These are phyloP conservation scores for Darevskia nairensis DNA, from an alignment of 2,797 vertebrate species.

Conservation along the genomic window DNA sequence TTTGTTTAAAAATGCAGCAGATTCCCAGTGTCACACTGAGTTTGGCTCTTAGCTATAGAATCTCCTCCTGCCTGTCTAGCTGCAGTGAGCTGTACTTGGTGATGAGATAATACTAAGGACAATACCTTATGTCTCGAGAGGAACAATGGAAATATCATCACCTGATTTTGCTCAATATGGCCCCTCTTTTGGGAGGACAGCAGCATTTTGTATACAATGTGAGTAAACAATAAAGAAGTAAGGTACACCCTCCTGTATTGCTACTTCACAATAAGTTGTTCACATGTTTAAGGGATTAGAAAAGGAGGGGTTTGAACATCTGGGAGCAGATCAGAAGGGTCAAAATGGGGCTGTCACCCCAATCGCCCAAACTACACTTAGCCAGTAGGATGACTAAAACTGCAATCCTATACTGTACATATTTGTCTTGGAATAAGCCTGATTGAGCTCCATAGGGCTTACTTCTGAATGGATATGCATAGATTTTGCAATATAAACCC, in stretches of 20 bases:
- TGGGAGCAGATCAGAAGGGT: too few species aligned
- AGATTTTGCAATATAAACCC: not conserved
- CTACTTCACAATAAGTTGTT: not conserved
- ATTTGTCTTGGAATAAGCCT: not conserved
- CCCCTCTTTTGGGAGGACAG: not conserved
- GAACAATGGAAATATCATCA: too few species aligned
- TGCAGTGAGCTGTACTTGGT: too few species aligned
- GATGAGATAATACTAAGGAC: not conserved
- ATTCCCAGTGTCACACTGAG: not conserved
- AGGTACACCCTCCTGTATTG: not conserved
- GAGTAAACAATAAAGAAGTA: too few species aligned
- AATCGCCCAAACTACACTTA: not conserved
- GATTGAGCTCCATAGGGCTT: not conserved
- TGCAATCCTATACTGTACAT: too few species aligned
- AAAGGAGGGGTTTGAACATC: not conserved
- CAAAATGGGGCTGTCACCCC: not conserved
- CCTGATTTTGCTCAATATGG: not conserved
- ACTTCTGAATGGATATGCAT: not conserved
- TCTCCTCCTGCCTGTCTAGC: not conserved
- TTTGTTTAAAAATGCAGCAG: not conserved
- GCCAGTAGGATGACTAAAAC: not conserved
- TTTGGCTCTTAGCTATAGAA: not conserved
- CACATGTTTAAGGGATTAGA: not conserved
- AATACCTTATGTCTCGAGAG: not conserved
- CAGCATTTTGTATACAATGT: not conserved